Evolutionary conservation across 2,797 vertebrate species (phyloP), one percentile per base, ranked within the genome.

Genomic region (Numenius phaeopus): DNA sequence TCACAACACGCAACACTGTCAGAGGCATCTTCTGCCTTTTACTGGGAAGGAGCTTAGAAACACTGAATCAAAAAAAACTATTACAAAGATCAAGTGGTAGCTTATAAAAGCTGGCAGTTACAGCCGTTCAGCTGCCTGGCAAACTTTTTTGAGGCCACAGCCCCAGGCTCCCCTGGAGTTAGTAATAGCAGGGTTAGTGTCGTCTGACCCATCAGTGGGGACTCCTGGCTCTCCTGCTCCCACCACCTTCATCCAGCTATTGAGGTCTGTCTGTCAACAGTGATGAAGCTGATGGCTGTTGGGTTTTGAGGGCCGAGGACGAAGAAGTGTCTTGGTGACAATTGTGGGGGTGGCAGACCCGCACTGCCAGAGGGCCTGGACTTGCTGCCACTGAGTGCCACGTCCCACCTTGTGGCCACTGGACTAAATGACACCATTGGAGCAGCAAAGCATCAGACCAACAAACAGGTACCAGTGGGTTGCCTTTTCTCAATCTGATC

Each of bases 211-310:
- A 20, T n/a, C 46, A 54, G 20, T 27, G 12, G 24, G 24, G 42
- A 61, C 9, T 55, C 20, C 19, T 66, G 57, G 5, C 13, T 30
- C 34, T 66, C 32, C 47, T 55, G 23, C 8, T 85, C 23, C n/a
- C 71, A 39, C 11, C 27, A n/a, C 27, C 37, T 57, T 57, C 54
- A 47, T n/a, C 37, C 58, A 79, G 21, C 27, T 64, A 2, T 10
- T 39, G 57, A 72, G 29, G 32, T 40, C 46, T 55, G 17, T n/a
- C 29, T 20, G 16, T 46, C 54, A 77, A 13, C 20, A 71, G 52
- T 3, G 2, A 17, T 0, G 1, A 37, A 77, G 26, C 14, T 1
- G 3, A 67, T 0, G 3, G 13, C 29, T 47, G 21, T 39, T 0
- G 1, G 22, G 34, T 23, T 91, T 76, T 5, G 40, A 5, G 30